phyloP scores from a whole-genome alignment of 2,797 vertebrate genomes.

The Sphenopsis melanotis region DNA sequence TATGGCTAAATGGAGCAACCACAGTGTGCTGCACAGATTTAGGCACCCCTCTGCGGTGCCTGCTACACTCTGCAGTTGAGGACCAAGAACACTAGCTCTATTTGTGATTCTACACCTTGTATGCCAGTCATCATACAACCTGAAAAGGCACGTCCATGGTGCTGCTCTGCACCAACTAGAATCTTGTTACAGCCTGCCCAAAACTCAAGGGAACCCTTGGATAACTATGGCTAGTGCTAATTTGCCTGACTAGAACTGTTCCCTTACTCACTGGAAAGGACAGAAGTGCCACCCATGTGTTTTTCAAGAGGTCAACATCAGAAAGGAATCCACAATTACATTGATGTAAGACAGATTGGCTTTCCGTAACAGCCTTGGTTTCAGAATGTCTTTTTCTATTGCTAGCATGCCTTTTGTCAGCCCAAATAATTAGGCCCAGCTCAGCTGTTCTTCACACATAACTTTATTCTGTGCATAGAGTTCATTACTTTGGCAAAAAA shows the following conservation, averaged over 20 bases:
- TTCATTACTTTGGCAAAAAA: background rate
- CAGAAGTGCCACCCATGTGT: background rate
- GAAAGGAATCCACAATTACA: background rate
- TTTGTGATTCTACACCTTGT: background rate
- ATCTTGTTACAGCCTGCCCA: background rate
- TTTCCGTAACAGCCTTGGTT: background rate
- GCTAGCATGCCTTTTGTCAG: background rate
- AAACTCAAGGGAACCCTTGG: background rate
- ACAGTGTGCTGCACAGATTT: rapidly evolving
- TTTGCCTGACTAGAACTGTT: background rate
- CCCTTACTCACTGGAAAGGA: background rate
- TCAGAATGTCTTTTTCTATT: background rate
- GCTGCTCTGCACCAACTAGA: background rate
- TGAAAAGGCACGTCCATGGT: background rate
- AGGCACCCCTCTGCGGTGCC: too few species aligned
- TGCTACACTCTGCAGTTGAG: background rate
- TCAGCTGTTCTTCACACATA: background rate
- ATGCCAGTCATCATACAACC: background rate
- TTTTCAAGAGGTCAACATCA: background rate
- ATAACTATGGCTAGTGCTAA: background rate
- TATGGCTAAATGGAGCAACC: rapidly evolving
- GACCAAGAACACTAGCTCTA: background rate
- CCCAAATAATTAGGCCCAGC: background rate
- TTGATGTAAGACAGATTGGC: background rate
- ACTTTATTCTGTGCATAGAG: background rate